Evolutionary conservation across 1,140 invertebrate species (phyloP).

Genomic region (Druon quercuslanigerum): DNA sequence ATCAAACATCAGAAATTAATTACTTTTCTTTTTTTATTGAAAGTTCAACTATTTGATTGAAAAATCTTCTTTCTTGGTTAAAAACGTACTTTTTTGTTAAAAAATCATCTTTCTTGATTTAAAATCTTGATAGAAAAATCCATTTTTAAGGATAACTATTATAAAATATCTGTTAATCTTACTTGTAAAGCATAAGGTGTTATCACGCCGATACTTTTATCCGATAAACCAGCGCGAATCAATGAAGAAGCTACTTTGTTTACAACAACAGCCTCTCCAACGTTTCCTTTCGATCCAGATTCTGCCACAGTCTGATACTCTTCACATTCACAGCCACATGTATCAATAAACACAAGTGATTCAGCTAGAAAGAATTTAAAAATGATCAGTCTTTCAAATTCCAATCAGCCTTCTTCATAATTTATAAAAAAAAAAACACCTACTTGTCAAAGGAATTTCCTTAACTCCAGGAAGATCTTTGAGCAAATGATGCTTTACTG

Average conservation of each 20-base stretch:
- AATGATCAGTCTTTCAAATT: neutral
- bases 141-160: no score
- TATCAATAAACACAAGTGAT: constrained; percentile 75
- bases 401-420: neutral
- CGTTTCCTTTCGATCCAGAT: constrained; percentile 77
- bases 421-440: neutral
- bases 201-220: constrained; percentile 78
- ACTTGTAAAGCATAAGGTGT: constrained; percentile 80
- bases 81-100: no score
- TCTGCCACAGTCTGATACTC: constrained; percentile 66
- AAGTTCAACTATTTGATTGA: no score
- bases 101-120: no score
- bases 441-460: constrained; percentile 70
- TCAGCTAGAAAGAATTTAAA: constrained; percentile 43
- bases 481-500: constrained; percentile 76
- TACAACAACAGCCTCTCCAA: constrained; percentile 78
- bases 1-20: no score
- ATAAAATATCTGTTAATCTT: neutral
- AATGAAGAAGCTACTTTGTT: constrained; percentile 73
- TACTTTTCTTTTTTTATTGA: no score
- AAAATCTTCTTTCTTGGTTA: no score
- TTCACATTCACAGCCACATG: constrained; percentile 77
- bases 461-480: constrained; percentile 72
- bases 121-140: no score
- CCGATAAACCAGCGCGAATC: constrained; percentile 71